Evolutionary conservation across 2,888 invertebrate species (phyloP), one percentile per base, ranked within the genome.

Genomic region (Acleris sparsana): DNA sequence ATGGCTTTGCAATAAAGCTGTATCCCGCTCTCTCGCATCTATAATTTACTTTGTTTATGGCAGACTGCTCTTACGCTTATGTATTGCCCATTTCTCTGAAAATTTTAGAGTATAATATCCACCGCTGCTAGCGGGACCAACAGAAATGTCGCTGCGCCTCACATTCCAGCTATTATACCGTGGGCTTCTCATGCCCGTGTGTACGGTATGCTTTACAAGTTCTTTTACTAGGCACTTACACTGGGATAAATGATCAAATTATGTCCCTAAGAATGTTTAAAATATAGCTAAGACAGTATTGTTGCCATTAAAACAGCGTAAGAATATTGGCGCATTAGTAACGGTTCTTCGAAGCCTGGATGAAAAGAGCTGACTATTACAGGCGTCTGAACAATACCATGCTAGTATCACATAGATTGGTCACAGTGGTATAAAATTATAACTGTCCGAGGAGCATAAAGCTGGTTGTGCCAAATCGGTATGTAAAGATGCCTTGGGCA

Each of bases 401-500:
- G 55, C 53, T n/a, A 46, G 46, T 46, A 17, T 7, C 7, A 20
- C 39, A 13, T 16, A 17, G 22, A 52, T 60, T 43, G 43, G 51
- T 22, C 43, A 17, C 22, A 20, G 39, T 5, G 16, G 5, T 13
- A 22, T 60, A 25, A 39, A 39, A 53, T 22, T 33, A 33, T 62
- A 49, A 49, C 62, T 49, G 55, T 18, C 17, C 33, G 39, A 51
- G 39, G 49, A 25, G 18, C 53, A 56, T 52, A 48, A 46, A 51
- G 57, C 22, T 46, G 48, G 18, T 17, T 48, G 39, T 53, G 48
- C 65, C 60, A 64, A 53, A 64, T 22, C 53, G 13, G 55, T 52
- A 65, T 51, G 49, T 55, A 60, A 65, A 65, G 56, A 66, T 46
- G 66, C 62, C 57, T 57, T 52, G 62, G 46, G 66, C 61, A 53